Evolutionary conservation across 2,888 invertebrate species (phyloP).

Genomic region (Drosophila bunnanda): DNA sequence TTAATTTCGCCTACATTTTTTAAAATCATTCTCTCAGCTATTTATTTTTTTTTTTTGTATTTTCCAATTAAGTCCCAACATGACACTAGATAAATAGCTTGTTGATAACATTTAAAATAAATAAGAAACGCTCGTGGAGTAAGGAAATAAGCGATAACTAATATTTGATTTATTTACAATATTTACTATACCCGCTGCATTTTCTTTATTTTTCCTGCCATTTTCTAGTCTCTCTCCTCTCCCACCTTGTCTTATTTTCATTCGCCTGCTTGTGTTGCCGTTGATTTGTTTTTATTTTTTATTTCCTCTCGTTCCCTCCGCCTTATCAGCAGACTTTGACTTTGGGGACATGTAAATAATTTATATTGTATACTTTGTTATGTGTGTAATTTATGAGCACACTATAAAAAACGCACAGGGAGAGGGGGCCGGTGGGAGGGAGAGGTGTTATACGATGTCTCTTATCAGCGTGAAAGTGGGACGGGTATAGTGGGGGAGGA

Average conservation of each 20-base stretch:
- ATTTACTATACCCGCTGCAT: slow-evolving; percentile 46
- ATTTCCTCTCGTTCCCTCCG: slow-evolving; percentile 7
- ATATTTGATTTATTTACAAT: slow-evolving; percentile 75
- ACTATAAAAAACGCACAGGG: slow-evolving; percentile 49
- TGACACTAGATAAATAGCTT: slow-evolving; percentile 14
- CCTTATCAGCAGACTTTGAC: slow-evolving; percentile 74
- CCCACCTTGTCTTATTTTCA: slow-evolving; percentile 33
- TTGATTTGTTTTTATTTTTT: slow-evolving; percentile 42
- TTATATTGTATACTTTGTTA: slow-evolving; percentile 75
- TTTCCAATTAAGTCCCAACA: slow-evolving; percentile 22
- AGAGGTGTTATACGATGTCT: slow-evolving; percentile 66
- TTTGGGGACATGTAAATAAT: slow-evolving; percentile 78
- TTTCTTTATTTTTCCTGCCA: slow-evolving; percentile 38
- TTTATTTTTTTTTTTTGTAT: not conserved
- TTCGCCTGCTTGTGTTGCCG: slow-evolving; percentile 12
- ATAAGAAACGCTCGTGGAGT: slow-evolving; percentile 5
- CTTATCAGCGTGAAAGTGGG: slow-evolving; percentile 39
- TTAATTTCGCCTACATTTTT: not conserved
- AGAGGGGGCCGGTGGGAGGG: not conserved
- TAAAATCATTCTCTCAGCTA: too few relatives aligned
- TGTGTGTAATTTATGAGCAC: slow-evolving; percentile 73
- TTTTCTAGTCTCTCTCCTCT: not conserved
- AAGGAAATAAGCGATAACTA: slow-evolving; percentile 47
- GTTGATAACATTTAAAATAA: slow-evolving; percentile 33
- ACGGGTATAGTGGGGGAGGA: slow-evolving; percentile 13